phyloP scores from a whole-genome alignment of 2,888 invertebrate species.

The Caenorhabditis imperialis region DNA sequence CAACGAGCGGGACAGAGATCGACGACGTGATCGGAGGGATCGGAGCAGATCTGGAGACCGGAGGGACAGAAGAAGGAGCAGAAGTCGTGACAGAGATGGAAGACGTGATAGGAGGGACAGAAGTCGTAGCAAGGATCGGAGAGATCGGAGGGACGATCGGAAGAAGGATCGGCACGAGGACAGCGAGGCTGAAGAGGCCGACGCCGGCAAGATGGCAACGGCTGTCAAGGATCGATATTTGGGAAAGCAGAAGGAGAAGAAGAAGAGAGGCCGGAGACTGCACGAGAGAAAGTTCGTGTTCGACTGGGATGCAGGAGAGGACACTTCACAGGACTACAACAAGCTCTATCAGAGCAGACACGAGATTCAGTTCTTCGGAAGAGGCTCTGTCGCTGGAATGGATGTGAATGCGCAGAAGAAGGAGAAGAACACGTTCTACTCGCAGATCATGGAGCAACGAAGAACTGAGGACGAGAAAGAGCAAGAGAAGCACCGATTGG shows the following conservation, averaged over 20 bases:
- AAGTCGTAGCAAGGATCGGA: slow-evolving; percentile 49
- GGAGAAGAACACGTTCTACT: slow-evolving; percentile 97
- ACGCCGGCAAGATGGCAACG: slow-evolving; percentile 67
- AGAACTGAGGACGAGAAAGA: slow-evolving; percentile 96
- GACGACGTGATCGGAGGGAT: slow-evolving; percentile 66
- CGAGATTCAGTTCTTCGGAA: slow-evolving; percentile 96
- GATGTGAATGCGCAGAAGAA: slow-evolving; percentile 86
- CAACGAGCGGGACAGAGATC: slow-evolving; percentile 68
- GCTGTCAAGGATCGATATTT: slow-evolving; percentile 73
- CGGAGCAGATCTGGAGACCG: slow-evolving; percentile 44
- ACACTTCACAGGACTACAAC: slow-evolving; percentile 97
- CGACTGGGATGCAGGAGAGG: slow-evolving; percentile 99
- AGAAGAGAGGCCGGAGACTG: slow-evolving; percentile 86
- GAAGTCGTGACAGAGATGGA: slow-evolving; percentile 49
- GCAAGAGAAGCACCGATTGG: slow-evolving; percentile 85
- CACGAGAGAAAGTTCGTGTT: slow-evolving; percentile 99
- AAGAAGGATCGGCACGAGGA: slow-evolving; percentile 24
- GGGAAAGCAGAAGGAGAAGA: slow-evolving; percentile 80
- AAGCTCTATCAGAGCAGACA: slow-evolving; percentile 95
- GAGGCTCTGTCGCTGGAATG: slow-evolving; percentile 97
- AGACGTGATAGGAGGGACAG: slow-evolving; percentile 49
- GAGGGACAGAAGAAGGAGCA: slow-evolving; percentile 75
- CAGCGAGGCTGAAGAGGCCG: slow-evolving; percentile 54
- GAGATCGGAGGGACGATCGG: slow-evolving; percentile 47
- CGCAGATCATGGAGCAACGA: slow-evolving; percentile 92